A percentile compares a stretch with the other conserved stretches of the same genome.
phyloP scores from a whole-genome alignment of 2,113 vertebrate genomes.

The Corynorhinus townsendii region DNA sequence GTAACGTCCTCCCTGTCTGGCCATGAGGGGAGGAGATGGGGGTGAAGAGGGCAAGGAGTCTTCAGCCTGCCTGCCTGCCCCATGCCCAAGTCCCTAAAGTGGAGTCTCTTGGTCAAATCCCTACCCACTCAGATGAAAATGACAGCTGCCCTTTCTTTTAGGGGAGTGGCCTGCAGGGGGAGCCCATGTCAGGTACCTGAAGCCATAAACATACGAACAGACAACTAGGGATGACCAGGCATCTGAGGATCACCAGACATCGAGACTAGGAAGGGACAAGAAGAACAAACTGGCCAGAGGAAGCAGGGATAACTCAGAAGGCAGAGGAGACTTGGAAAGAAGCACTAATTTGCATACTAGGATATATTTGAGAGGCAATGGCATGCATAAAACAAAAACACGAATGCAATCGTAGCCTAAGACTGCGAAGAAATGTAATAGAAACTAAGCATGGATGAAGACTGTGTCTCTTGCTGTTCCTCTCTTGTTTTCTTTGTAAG shows the following conservation, averaged over 20 bases:
- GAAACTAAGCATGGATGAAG: background rate
- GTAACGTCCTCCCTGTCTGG: background rate
- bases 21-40: background rate
- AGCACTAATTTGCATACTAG: background rate
- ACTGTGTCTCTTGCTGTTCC: background rate
- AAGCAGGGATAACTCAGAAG: background rate
- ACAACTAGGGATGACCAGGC: background rate
- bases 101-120: background rate
- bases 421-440: constrained; percentile 20
- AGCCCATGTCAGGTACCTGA: background rate
- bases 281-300: background rate
- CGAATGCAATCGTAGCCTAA: background rate
- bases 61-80: background rate
- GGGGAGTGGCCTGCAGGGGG: background rate
- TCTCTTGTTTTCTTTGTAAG: constrained; percentile 56
- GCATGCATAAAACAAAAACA: constrained; percentile 40
- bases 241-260: background rate
- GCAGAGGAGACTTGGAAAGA: background rate
- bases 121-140: background rate
- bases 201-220: background rate
- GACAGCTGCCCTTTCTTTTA: background rate
- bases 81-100: background rate
- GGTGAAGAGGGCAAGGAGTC: background rate
- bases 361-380: background rate
- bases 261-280: background rate